Evolutionary conservation across 2,888 invertebrate species (phyloP).

Genomic region (Linnaemya tessellans): DNA sequence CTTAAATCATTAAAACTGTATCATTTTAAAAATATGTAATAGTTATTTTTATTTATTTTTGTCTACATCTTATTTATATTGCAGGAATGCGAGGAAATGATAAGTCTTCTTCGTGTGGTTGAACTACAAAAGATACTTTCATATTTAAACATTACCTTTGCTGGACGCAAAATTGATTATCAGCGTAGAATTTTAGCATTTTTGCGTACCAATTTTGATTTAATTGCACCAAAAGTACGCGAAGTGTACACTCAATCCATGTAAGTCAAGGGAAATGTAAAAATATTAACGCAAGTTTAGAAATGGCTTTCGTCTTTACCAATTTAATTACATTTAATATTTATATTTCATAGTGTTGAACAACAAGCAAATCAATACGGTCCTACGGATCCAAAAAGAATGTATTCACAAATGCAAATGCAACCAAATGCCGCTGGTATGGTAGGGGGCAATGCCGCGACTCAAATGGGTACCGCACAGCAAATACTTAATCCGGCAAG

Average conservation of each 20-base stretch:
- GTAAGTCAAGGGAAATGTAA: constrained; percentile 74
- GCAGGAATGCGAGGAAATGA: constrained; percentile 83
- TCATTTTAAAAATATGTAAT: too few relatives aligned
- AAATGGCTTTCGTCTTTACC: too few relatives aligned
- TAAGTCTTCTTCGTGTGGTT: constrained; percentile 88
- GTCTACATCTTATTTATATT: constrained; percentile 68
- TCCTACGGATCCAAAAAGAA: constrained; percentile 80
- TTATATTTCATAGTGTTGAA: constrained; percentile 71
- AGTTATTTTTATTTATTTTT: too few relatives aligned
- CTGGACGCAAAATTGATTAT: constrained; percentile 91
- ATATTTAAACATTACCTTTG: constrained; percentile 90
- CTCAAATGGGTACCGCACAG: constrained; percentile 73
- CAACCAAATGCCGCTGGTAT: constrained; percentile 79
- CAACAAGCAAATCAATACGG: constrained; percentile 75
- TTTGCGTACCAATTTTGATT: constrained; percentile 87
- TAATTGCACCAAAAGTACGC: constrained; percentile 85
- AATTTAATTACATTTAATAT: neutral
- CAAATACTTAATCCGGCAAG: constrained; percentile 71
- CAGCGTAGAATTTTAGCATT: constrained; percentile 89
- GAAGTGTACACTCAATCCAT: constrained; percentile 83
- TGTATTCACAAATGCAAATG: constrained; percentile 82
- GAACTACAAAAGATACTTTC: constrained; percentile 93
- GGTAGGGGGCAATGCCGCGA: constrained; percentile 75
- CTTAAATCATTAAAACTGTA: too few relatives aligned
- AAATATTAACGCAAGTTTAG: neutral